Percentiles rank a stretch among this genome's conserved stretches.
These are phyloP conservation scores for Apteryx owenii DNA, from an alignment of 2,113 vertebrate genomes.

Conservation along the genomic window DNA sequence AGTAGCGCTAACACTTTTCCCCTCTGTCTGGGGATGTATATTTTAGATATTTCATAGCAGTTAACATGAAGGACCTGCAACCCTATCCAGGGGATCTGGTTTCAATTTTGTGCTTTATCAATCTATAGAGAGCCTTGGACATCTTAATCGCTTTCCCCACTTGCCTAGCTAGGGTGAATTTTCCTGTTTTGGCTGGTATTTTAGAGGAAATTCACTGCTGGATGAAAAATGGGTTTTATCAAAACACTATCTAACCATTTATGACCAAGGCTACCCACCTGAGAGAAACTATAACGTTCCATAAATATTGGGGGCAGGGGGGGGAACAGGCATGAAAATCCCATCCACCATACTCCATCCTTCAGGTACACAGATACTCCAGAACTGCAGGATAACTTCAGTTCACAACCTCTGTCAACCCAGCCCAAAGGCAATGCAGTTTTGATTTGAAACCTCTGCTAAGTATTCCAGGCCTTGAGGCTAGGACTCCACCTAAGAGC, in stretches of 20 bases:
- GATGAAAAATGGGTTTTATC: neutral
- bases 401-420: neutral
- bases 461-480: neutral
- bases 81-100: neutral
- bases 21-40: neutral
- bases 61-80: neutral
- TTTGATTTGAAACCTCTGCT: neutral
- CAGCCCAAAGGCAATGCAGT: neutral
- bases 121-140: neutral
- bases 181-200: neutral
- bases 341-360: neutral
- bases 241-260: neutral
- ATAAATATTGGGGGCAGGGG: neutral
- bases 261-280: neutral
- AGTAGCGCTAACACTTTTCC: neutral
- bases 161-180: neutral
- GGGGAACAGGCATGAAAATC: neutral
- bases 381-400: neutral
- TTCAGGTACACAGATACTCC: neutral
- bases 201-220: neutral
- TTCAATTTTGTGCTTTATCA: neutral
- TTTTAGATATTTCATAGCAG: neutral
- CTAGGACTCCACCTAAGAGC: neutral
- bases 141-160: neutral
- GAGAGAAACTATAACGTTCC: neutral